Conservation (phyloP, 2,797 vertebrate genomes). For the Hylomyscus alleni region DNA sequence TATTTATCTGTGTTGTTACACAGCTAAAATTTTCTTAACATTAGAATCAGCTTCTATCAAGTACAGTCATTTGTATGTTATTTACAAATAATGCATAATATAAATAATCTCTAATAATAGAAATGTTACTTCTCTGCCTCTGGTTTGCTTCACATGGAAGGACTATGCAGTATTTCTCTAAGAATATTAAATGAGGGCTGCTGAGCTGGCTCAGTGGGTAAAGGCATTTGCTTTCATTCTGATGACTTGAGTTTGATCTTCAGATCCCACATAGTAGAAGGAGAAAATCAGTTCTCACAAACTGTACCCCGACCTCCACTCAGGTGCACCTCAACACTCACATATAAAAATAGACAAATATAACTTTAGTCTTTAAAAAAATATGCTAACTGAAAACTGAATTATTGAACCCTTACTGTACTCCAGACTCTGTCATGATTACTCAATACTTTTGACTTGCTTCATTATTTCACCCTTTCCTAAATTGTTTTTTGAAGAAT, state of each 20-base stretch:
- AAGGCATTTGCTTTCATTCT: background rate
- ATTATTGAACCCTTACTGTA: background rate
- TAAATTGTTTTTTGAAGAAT: background rate
- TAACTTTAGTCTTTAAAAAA: background rate
- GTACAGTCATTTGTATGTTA: background rate
- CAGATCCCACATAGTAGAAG: background rate
- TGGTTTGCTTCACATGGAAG: background rate
- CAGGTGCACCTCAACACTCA: background rate
- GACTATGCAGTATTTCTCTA: background rate
- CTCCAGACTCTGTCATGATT: background rate
- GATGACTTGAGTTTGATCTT: background rate
- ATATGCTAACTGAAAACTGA: background rate
- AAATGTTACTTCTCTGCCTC: slow-evolving; percentile 15
- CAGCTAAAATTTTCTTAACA: slow-evolving; percentile 41
- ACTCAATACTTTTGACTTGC: background rate
- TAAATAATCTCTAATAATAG: slow-evolving; percentile 1
- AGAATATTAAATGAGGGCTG: background rate
- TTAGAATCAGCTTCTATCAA: background rate
- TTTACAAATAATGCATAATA: background rate
- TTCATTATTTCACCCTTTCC: background rate
- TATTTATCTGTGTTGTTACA: background rate
- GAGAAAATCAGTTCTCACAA: background rate
- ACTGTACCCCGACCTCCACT: background rate
- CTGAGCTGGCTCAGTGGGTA: background rate
- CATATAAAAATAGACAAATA: background rate